A percentile compares a stretch with the other conserved stretches of the same genome.
phyloP scores from a whole-genome alignment of 1,140 invertebrate genomes.

The Hypothenemus hampei region DNA sequence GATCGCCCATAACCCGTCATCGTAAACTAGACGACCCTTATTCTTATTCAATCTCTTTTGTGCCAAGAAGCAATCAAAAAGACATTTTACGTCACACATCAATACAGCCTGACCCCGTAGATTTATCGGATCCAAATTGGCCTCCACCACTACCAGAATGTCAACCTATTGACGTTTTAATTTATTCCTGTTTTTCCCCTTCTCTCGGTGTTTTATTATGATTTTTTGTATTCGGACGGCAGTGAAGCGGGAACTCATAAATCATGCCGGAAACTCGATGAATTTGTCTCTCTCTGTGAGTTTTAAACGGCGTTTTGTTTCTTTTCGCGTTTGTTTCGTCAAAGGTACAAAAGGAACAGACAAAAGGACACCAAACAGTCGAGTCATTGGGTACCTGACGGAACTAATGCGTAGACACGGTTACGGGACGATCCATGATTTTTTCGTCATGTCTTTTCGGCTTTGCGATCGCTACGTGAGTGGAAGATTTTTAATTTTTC shows the following conservation, averaged over 20 bases:
- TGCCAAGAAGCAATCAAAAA: constrained; percentile 20
- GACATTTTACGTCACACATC: constrained; percentile 18
- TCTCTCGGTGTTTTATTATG: neutral
- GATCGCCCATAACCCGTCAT: constrained; percentile 10
- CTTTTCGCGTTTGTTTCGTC: constrained; percentile 23
- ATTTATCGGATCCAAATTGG: constrained; percentile 29
- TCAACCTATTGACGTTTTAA: constrained; percentile 27
- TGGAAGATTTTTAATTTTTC: constrained; percentile 6
- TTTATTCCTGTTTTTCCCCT: constrained; percentile 19
- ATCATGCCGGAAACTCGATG: constrained; percentile 24
- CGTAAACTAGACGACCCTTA: no score
- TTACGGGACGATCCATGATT: constrained; percentile 10
- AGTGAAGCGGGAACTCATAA: no score
- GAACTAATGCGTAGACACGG: constrained; percentile 19
- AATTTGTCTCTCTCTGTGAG: constrained; percentile 28
- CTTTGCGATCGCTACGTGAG: no score
- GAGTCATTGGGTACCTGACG: constrained; percentile 25
- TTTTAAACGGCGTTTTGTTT: constrained; percentile 27
- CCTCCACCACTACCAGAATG: constrained; percentile 16
- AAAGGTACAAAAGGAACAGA: constrained; percentile 5
- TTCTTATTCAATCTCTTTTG: constrained; percentile 12
- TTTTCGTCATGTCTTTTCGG: neutral
- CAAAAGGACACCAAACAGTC: constrained; percentile 8
- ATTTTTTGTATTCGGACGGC: no score
- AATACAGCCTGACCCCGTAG: constrained; percentile 10